phyloP scores from a whole-genome alignment of 2,888 invertebrate species.

The Erebia ligea region DNA sequence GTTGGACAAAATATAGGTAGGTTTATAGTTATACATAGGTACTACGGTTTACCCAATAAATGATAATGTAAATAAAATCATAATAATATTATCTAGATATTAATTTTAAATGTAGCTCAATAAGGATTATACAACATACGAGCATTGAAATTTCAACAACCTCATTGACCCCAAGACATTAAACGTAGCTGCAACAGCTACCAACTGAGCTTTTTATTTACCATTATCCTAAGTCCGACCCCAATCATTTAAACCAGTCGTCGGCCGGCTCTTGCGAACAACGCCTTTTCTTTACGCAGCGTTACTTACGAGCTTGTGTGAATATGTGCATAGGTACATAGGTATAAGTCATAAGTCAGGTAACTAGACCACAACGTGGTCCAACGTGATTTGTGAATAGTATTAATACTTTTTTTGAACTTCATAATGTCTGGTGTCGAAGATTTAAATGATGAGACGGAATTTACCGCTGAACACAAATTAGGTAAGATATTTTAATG shows the following conservation, averaged over 20 bases:
- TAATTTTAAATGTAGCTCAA: no score
- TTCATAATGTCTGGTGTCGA: constrained; percentile 6
- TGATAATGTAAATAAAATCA: no score
- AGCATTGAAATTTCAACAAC: not conserved
- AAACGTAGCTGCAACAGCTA: not conserved
- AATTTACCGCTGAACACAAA: constrained; percentile 34
- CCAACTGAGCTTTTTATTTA: not conserved
- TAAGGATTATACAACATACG: not conserved
- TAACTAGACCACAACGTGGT: not conserved
- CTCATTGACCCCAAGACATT: not conserved
- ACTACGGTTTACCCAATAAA: no score
- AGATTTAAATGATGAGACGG: constrained; percentile 22
- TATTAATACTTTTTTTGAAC: not conserved
- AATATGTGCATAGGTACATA: constrained; percentile 1
- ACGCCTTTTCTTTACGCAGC: not conserved
- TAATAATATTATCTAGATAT: no score
- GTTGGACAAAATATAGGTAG: no score
- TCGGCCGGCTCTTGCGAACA: constrained; percentile 5
- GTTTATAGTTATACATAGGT: no score
- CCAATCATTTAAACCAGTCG: constrained; percentile 15
- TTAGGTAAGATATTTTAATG: constrained; percentile 33
- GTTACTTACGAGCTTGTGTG: not conserved
- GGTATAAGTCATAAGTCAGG: not conserved
- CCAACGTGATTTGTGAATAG: constrained; percentile 4
- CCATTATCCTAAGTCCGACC: not conserved